phyloP scores from a whole-genome alignment of 1,140 invertebrate species.

The Hyles vespertilio region DNA sequence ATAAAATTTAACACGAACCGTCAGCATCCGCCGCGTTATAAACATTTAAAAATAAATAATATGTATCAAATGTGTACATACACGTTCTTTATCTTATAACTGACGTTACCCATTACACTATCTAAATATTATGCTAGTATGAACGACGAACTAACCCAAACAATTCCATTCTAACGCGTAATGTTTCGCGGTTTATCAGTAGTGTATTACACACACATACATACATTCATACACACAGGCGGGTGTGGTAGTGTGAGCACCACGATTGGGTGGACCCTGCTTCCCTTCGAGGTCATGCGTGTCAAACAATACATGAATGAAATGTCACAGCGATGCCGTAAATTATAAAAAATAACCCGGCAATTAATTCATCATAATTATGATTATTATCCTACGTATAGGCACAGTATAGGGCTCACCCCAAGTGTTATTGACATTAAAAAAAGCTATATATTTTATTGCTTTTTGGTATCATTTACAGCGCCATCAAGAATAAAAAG shows the following conservation, averaged over 20 bases:
- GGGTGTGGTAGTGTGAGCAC: slow-evolving; percentile 7
- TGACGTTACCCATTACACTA: slow-evolving; percentile 18
- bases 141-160: slow-evolving; percentile 23
- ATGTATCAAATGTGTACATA: background rate
- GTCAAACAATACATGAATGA: slow-evolving; percentile 15
- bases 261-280: slow-evolving; percentile 23
- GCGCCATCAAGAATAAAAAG: no score
- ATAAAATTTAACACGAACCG: no score
- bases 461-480: no score
- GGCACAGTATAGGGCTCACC: no score
- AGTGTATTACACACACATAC: slow-evolving; percentile 15
- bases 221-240: slow-evolving; percentile 6
- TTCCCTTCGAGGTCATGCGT: slow-evolving; percentile 26
- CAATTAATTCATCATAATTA: no score
- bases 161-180: slow-evolving; percentile 28
- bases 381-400: no score
- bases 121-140: slow-evolving; percentile 20
- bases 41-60: background rate
- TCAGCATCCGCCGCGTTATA: no score
- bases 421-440: no score
- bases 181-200: slow-evolving; percentile 32
- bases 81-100: slow-evolving; percentile 10
- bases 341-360: no score
- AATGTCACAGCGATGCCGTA: background rate
- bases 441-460: no score